Percentiles rank a stretch among this genome's conserved stretches.
Conservation (phyloP, 2,113 vertebrate species). For the Chunga burmeisteri region DNA sequence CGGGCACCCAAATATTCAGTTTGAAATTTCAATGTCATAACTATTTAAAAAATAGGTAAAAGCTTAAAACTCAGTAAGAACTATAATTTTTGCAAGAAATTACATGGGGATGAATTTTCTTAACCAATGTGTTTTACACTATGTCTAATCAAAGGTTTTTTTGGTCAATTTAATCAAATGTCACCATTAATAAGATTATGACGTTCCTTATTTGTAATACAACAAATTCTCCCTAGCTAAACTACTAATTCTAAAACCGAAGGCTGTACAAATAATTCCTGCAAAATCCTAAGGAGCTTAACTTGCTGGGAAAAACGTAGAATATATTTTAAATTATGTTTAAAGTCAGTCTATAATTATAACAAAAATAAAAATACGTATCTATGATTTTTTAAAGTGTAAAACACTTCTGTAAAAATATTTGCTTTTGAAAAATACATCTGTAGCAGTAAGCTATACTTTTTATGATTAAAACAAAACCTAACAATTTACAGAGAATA, state of each 20-base stretch:
- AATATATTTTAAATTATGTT: not conserved
- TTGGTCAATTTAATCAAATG: slow-evolving; percentile 30
- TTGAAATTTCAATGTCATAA: not conserved
- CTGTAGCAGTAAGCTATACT: not conserved
- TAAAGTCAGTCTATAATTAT: not conserved
- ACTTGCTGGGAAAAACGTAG: slow-evolving; percentile 15
- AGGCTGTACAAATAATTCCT: slow-evolving; percentile 39
- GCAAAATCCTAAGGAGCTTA: not conserved
- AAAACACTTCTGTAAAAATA: not conserved
- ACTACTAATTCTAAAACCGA: slow-evolving; percentile 28
- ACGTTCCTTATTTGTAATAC: slow-evolving; percentile 4
- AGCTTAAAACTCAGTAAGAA: not conserved
- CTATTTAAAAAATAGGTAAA: not conserved
- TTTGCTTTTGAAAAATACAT: not conserved
- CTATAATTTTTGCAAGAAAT: slow-evolving; percentile 20
- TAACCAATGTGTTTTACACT: not conserved
- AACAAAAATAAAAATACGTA: not conserved
- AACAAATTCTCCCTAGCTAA: not conserved
- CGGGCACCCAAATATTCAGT: not conserved
- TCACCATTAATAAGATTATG: not conserved
- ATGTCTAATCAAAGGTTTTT: not conserved
- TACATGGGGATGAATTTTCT: not conserved
- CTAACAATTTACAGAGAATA: not conserved
- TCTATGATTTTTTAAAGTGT: not conserved
- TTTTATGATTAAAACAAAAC: not conserved